phyloP scores from a whole-genome alignment of 2,113 vertebrate species.

The Oryzias celebensis region DNA sequence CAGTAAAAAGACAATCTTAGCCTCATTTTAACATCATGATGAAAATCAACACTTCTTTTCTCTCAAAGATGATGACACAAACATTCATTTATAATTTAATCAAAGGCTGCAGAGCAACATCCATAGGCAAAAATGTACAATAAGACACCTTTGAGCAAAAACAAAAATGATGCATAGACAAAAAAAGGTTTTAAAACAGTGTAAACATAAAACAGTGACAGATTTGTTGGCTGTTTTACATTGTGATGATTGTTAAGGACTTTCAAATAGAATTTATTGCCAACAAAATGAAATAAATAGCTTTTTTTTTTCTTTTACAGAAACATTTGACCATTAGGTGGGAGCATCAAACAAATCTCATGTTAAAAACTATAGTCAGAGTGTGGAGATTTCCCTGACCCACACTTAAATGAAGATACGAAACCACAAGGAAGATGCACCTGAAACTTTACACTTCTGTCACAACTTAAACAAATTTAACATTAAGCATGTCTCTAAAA shows the following conservation, averaged over 20 bases:
- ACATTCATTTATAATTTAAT: conserved; percentile 40
- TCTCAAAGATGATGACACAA: conserved; percentile 27
- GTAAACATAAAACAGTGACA: conserved; percentile 66
- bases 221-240: conserved; percentile 54
- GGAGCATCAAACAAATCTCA: conserved; percentile 58
- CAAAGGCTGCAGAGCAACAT: conserved; percentile 55
- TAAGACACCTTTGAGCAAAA: conserved; percentile 66
- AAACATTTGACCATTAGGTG: conserved; percentile 52
- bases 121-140: conserved; percentile 60
- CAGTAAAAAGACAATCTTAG: conserved; percentile 73
- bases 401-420: conserved; percentile 52
- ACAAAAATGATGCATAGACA: conserved; percentile 75
- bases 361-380: conserved; percentile 64
- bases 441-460: conserved; percentile 68
- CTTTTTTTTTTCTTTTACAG: conserved; percentile 12
- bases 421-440: conserved; percentile 73
- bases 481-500: conserved; percentile 67
- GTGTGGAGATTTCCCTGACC: conserved; percentile 50
- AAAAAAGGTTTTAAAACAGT: conserved; percentile 68
- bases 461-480: conserved; percentile 76
- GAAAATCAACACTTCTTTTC: conserved; percentile 47
- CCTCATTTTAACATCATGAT: conserved; percentile 64
- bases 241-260: conserved; percentile 58
- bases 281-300: conserved; percentile 44
- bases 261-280: conserved; percentile 72